Percentiles rank a stretch among this genome's conserved stretches.
phyloP scores from a whole-genome alignment of 2,888 invertebrate genomes.

The Hyalella azteca region DNA sequence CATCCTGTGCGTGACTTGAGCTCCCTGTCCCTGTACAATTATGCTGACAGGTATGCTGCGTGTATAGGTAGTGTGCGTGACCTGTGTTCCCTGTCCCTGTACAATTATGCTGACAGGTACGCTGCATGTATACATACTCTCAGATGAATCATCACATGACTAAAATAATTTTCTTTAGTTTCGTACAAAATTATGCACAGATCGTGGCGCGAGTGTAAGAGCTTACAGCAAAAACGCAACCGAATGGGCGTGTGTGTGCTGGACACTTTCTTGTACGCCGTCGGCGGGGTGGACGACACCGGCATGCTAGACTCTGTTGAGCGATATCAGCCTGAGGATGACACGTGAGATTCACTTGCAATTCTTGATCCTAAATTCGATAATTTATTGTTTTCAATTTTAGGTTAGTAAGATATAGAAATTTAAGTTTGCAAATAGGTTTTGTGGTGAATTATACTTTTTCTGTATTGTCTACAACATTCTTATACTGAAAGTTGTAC shows the following conservation, averaged over 20 bases:
- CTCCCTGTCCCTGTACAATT: constrained; percentile 38
- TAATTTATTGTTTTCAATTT: too few species aligned
- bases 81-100: constrained; percentile 60
- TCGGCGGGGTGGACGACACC: constrained; percentile 86
- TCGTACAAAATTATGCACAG: not conserved
- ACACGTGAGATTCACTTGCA: too few species aligned
- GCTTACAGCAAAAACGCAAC: constrained; percentile 83
- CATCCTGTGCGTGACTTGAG: constrained; percentile 72
- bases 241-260: constrained; percentile 92
- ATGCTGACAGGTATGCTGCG: not conserved
- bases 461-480: too few species aligned
- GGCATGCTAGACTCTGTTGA: constrained; percentile 88
- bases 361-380: too few species aligned
- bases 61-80: constrained; percentile 61
- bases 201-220: constrained; percentile 78
- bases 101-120: not conserved
- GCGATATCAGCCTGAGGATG: constrained; percentile 87
- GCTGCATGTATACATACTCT: not conserved
- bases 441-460: too few species aligned
- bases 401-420: too few species aligned
- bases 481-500: too few species aligned
- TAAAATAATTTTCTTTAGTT: not conserved
- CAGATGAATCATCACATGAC: not conserved
- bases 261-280: constrained; percentile 88
- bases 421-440: too few species aligned